These are phyloP conservation scores for Heliconius charithonia DNA, from an alignment of 2,888 invertebrate species.

Conservation along the genomic window DNA sequence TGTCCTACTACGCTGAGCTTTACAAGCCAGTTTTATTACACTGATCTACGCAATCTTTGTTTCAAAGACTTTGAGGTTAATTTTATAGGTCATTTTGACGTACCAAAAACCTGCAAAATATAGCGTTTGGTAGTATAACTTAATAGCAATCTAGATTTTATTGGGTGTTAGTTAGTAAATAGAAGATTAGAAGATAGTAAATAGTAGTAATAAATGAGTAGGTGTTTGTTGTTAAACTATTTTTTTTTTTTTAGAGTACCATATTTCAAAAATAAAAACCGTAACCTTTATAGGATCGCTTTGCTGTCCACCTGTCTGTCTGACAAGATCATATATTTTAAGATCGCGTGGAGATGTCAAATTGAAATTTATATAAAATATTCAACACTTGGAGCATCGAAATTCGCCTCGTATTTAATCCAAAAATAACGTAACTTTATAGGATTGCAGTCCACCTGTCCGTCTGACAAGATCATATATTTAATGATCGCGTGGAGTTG, in stretches of 20 bases:
- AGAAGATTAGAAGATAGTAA: too few relatives aligned
- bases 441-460: too few relatives aligned
- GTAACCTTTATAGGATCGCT: fast-evolving
- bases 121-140: background rate
- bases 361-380: background rate
- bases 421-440: too few relatives aligned
- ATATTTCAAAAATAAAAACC: background rate
- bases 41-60: constrained; percentile 33
- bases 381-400: too few relatives aligned
- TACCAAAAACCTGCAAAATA: constrained; percentile 4
- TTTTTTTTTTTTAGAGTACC: background rate
- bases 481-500: too few relatives aligned
- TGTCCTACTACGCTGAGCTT: constrained; percentile 45
- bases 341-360: background rate
- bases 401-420: too few relatives aligned
- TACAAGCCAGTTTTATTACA: constrained; percentile 45
- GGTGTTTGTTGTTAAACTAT: background rate
- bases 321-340: background rate
- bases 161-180: background rate
- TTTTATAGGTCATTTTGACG: constrained; percentile 17
- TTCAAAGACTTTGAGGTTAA: constrained; percentile 24
- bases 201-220: background rate
- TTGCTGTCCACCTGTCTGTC: background rate
- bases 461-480: too few relatives aligned
- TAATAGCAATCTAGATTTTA: background rate